Base-by-base conservation (phyloP, 64 coral and sea anemone genomes). In the Exaiptasia diaphana region DNA sequence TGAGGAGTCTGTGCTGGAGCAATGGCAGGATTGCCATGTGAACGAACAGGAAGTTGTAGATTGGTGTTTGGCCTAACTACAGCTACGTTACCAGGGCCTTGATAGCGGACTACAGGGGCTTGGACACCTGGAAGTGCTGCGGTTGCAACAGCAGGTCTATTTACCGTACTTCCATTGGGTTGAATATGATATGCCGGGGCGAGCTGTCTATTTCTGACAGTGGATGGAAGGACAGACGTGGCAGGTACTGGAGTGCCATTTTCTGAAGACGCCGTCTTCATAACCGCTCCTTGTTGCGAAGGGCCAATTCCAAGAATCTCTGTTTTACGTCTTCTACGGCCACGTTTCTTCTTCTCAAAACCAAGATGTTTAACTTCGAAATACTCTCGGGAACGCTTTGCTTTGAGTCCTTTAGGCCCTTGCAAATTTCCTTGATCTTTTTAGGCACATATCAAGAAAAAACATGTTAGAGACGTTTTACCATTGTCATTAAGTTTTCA, bases 281-380 rank as follows among this genome's bases (percentile, higher is more conserved):
- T 38, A 33, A 70, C 68, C 10, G 81, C 63, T 18, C 57, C 81
- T 49, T 27, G n/a, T 11, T 29, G 29, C 28, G 69, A 25, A 26
- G 33, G 25, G 15, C 75, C 34, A 15, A 74, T 42, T 46, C 55
- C 76, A 26, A 81, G 61, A 1, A 90, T 46, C 10, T 90, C 93
- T 23, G 95, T 71, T 73, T 97, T 97, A 1, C 89, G 52, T 54
- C 77, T 73, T 57, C 87, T 92, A 71, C 95, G 74, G 39, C 95
- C 95, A 20, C 95, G 81, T 49, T 93, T 99, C 61, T 99, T 99
- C 56, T 99, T 99, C 60, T 99, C 95, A 32, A 92, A 79, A 12
- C 95, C 95, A 22, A 99, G 85, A 70, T 99, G 95, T 35, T 99
- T 99, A 4, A 92, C 90, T 78, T 99, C 95, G 45, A 99, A 99